Conservation (phyloP, 2,797 vertebrate species). For the Geotrypetes seraphini region DNA sequence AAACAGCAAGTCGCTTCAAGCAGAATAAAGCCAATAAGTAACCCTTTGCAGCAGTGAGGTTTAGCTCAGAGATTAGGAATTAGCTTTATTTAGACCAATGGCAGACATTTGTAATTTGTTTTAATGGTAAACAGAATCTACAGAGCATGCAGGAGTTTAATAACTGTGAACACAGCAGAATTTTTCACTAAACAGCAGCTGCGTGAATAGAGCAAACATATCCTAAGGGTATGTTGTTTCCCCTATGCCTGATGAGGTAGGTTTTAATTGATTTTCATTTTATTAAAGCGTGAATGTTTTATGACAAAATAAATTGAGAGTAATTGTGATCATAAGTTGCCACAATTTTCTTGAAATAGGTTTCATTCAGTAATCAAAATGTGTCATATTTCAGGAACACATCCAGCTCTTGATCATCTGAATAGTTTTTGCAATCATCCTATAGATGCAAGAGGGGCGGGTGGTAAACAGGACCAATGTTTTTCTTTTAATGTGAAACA, state of each 20-base stretch:
- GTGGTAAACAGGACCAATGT: too few relatives aligned
- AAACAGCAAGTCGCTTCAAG: slow-evolving; percentile 31
- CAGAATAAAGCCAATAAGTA: slow-evolving; percentile 27
- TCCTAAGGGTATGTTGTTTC: slow-evolving; percentile 16
- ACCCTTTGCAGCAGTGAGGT: slow-evolving; percentile 33
- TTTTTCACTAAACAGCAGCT: slow-evolving; percentile 3
- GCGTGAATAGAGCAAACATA: neutral
- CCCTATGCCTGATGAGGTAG: slow-evolving; percentile 30
- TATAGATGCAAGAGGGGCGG: too few relatives aligned
- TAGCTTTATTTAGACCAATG: slow-evolving; percentile 36
- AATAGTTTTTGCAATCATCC: too few relatives aligned
- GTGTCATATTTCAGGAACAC: too few relatives aligned
- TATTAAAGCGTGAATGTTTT: neutral
- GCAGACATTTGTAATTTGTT: slow-evolving; percentile 10
- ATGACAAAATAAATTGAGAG: too few relatives aligned
- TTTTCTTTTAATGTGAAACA: too few relatives aligned
- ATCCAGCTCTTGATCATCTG: too few relatives aligned
- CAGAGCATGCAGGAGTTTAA: slow-evolving; percentile 18
- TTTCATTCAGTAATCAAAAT: too few relatives aligned
- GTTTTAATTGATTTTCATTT: neutral
- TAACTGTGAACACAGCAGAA: slow-evolving; percentile 7
- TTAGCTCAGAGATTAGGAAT: slow-evolving; percentile 46
- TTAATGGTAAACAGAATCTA: slow-evolving; percentile 7
- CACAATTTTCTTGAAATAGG: too few relatives aligned
- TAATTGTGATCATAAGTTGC: too few relatives aligned